A percentile compares a stretch with the other conserved stretches of the same genome.
These are phyloP conservation scores for Resseliella maxima DNA, from an alignment of 2,888 invertebrate genomes.

Conservation along the genomic window DNA sequence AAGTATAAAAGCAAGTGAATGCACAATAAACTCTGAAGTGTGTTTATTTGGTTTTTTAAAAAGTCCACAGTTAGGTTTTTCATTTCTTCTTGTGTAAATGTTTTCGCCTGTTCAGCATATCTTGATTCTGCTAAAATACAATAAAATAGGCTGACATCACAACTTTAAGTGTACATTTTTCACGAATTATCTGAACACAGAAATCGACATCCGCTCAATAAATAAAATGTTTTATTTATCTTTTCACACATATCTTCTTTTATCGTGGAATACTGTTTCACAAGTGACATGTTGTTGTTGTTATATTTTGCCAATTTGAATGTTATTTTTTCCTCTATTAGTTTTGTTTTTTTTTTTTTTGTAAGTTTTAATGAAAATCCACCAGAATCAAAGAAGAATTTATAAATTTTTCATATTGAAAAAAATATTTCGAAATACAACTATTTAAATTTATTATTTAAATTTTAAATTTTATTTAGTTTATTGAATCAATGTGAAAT, in stretches of 20 bases:
- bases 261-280: background rate
- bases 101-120: background rate
- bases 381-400: no score
- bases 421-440: no score
- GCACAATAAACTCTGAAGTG: background rate
- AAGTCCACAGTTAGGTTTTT: background rate
- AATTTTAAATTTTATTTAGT: no score
- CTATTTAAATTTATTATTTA: no score
- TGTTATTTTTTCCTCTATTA: background rate
- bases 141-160: background rate
- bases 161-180: constrained; percentile 37
- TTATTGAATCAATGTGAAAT: no score
- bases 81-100: background rate
- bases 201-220: constrained; percentile 57
- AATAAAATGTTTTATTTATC: constrained; percentile 56
- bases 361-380: no score
- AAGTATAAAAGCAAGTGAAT: background rate
- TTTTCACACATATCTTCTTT: background rate
- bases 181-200: constrained; percentile 54
- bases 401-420: no score
- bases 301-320: background rate
- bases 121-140: background rate
- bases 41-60: background rate
- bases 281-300: background rate
- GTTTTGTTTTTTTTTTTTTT: background rate